phyloP scores from a whole-genome alignment of 2,888 invertebrate species.

The Acholoe squamosa region DNA sequence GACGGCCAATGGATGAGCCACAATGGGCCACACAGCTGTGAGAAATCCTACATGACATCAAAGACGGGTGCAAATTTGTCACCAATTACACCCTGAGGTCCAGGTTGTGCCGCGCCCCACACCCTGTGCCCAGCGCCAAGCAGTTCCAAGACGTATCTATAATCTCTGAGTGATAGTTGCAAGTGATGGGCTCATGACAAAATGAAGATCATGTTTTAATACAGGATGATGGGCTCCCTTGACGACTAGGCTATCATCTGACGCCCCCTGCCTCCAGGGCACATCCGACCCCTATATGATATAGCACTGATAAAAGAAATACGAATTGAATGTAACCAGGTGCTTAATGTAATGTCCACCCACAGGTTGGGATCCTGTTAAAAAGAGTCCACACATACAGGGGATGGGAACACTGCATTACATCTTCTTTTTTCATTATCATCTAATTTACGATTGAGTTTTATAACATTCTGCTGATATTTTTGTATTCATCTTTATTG shows the following conservation, averaged over 20 bases:
- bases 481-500: background rate
- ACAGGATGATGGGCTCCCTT: background rate
- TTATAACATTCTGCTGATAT: no score
- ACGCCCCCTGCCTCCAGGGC: background rate
- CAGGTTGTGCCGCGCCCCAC: background rate
- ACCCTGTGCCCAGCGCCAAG: background rate
- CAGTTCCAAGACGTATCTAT: background rate
- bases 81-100: constrained; percentile 49
- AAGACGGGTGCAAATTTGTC: constrained; percentile 46
- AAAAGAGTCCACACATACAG: background rate
- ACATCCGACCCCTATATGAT: background rate
- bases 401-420: no score
- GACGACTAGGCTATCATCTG: background rate
- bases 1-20: constrained; percentile 11
- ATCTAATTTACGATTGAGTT: no score
- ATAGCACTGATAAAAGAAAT: background rate
- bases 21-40: constrained; percentile 40
- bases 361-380: background rate
- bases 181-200: background rate
- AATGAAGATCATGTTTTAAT: constrained; percentile 38
- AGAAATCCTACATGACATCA: constrained; percentile 59
- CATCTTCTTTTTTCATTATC: no score
- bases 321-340: constrained; percentile 24
- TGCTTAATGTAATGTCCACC: background rate
- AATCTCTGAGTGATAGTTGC: background rate